Evolutionary conservation across 2,113 vertebrate species (phyloP).

Genomic region (Arothron firmamentum): DNA sequence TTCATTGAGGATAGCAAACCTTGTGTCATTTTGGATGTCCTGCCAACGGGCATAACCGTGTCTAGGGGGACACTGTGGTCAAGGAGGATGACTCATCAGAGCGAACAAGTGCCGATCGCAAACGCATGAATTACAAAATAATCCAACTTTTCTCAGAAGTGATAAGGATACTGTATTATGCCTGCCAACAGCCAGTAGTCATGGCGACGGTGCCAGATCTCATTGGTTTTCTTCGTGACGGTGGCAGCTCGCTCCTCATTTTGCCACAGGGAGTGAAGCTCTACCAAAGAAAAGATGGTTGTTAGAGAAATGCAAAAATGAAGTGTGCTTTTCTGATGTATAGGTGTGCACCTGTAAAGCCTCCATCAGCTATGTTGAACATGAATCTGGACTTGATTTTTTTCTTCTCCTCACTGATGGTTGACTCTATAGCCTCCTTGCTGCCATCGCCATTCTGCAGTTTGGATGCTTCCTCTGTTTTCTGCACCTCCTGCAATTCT

Average conservation of each 20-base stretch:
- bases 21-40: conserved; percentile 96
- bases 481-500: conserved; percentile 60
- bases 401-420: conserved; percentile 80
- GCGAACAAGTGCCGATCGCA: too few species aligned
- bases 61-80: conserved; percentile 73
- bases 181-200: conserved; percentile 98
- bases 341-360: conserved; percentile 85
- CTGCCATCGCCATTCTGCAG: conserved; percentile 90
- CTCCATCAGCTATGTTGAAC: conserved; percentile 98
- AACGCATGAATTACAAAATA: neutral
- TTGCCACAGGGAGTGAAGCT: conserved; percentile 96
- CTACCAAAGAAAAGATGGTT: conserved; percentile 63
- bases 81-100: conserved; percentile 40
- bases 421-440: conserved; percentile 68
- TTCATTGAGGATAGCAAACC: conserved; percentile 96
- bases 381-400: conserved; percentile 90
- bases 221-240: conserved; percentile 95
- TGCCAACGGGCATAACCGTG: conserved; percentile 99
- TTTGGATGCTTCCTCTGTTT: conserved; percentile 79
- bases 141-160: neutral
- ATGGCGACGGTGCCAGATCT: conserved; percentile 98
- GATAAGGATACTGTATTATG: conserved; percentile 97
- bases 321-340: neutral
- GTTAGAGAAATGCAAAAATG: neutral
- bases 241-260: conserved; percentile 96